These are phyloP conservation scores for Mus spicilegus DNA, from an alignment of 2,113 vertebrate genomes.

Conservation along the genomic window DNA sequence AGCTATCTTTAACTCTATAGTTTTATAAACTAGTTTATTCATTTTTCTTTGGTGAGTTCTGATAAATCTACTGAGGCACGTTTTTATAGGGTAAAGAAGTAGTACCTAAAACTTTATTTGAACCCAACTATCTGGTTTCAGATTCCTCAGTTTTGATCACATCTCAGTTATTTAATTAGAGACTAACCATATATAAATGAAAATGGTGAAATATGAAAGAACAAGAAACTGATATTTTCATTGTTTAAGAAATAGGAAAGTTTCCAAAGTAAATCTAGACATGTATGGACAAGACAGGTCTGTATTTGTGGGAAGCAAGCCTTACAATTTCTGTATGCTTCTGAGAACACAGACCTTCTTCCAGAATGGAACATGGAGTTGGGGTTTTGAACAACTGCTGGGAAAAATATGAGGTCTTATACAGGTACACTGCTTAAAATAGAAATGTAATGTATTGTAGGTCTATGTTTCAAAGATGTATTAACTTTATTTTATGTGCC, in stretches of 20 bases:
- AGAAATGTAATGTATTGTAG: background rate
- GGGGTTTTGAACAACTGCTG: background rate
- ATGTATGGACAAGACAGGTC: background rate
- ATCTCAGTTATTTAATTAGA: background rate
- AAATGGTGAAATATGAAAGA: background rate
- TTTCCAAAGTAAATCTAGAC: accelerated
- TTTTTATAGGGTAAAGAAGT: background rate
- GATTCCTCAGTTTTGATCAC: background rate
- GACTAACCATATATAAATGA: background rate
- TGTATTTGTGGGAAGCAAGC: background rate
- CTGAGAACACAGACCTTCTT: background rate
- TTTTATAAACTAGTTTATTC: background rate
- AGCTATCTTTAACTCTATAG: background rate
- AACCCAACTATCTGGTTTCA: background rate
- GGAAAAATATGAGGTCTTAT: background rate
- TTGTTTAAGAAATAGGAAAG: background rate
- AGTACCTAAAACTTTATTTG: background rate
- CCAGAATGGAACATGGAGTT: background rate
- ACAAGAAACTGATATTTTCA: background rate
- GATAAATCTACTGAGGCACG: background rate
- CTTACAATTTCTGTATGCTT: background rate
- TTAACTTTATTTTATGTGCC: background rate
- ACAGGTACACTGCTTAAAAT: background rate
- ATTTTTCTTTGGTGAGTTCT: background rate
- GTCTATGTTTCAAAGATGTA: background rate